Percentiles rank a stretch among this genome's conserved stretches.
Evolutionary conservation across 1,140 invertebrate species (phyloP).

Genomic region (Pogonomyrmex barbatus): DNA sequence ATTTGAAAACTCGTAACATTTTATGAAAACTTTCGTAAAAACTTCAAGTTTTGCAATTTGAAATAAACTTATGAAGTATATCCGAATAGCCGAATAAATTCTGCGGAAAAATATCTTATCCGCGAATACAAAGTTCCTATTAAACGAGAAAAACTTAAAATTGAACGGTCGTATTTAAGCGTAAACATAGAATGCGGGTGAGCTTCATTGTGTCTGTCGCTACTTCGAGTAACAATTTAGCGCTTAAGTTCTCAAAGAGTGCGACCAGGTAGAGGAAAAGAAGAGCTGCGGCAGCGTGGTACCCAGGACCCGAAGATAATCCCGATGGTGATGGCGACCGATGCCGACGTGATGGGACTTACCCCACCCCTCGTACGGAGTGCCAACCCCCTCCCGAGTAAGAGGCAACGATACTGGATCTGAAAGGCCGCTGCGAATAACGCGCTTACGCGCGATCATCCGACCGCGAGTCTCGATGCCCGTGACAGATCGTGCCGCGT

Average conservation of each 20-base stretch:
- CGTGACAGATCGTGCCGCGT: constrained; percentile 75
- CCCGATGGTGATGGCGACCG: constrained; percentile 53
- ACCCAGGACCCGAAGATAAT: constrained; percentile 63
- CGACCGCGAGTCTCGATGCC: constrained; percentile 81
- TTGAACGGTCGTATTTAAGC: neutral
- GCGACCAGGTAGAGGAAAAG: constrained; percentile 63
- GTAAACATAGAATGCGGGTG: neutral
- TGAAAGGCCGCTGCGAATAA: constrained; percentile 85
- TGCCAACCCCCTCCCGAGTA: constrained; percentile 70
- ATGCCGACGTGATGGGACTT: constrained; percentile 68
- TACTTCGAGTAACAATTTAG: constrained; percentile 41
- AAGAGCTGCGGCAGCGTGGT: constrained; percentile 29
- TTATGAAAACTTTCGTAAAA: constrained; percentile 23
- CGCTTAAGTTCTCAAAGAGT: constrained; percentile 15
- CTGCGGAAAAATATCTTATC: neutral
- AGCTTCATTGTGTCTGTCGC: constrained; percentile 12
- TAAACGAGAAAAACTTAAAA: neutral
- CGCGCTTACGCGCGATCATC: constrained; percentile 85
- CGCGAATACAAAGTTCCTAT: constrained; percentile 19
- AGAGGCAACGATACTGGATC: constrained; percentile 80
- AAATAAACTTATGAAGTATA: neutral
- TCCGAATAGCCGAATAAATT: neutral
- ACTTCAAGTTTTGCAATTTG: neutral
- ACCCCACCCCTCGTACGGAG: constrained; percentile 43
- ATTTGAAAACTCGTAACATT: neutral